phyloP scores from a whole-genome alignment of 2,113 vertebrate species.

The Datnioides undecimradiatus region DNA sequence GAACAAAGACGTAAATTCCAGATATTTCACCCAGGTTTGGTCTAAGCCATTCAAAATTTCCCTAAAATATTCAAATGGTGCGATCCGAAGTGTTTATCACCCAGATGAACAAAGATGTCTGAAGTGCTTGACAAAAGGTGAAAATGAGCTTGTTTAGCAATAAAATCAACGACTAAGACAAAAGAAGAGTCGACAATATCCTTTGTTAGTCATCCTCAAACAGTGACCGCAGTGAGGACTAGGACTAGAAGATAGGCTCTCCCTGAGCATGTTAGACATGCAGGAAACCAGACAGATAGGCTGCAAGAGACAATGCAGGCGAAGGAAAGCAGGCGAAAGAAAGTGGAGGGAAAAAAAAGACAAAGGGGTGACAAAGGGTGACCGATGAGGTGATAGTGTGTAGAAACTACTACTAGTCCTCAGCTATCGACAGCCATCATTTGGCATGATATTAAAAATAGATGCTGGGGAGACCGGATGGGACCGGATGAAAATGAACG shows the following conservation, averaged over 20 bases:
- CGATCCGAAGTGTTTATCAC: neutral
- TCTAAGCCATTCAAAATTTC: neutral
- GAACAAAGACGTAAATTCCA: no score
- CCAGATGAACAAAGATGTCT: slow-evolving; percentile 10
- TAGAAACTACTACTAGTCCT: no score
- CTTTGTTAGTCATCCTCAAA: slow-evolving; percentile 43
- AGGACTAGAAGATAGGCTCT: slow-evolving; percentile 80
- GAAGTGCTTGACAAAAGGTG: slow-evolving; percentile 9
- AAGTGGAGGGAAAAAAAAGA: slow-evolving; percentile 28
- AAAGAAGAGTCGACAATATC: slow-evolving; percentile 16
- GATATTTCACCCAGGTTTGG: neutral
- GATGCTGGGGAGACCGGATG: neutral
- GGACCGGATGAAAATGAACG: slow-evolving; percentile 56
- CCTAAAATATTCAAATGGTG: slow-evolving; percentile 10
- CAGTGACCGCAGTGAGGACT: slow-evolving; percentile 40
- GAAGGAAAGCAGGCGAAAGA: slow-evolving; percentile 8
- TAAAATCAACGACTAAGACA: slow-evolving; percentile 14
- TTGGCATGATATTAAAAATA: neutral
- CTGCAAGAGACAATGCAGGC: slow-evolving; percentile 70
- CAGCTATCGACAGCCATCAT: slow-evolving; percentile 12
- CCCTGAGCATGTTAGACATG: slow-evolving; percentile 73
- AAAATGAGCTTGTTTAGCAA: slow-evolving; percentile 19
- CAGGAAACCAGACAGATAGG: slow-evolving; percentile 73
- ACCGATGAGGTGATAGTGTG: slow-evolving; percentile 51
- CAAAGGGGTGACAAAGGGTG: slow-evolving; percentile 56